A percentile compares a stretch with the other conserved stretches of the same genome.
These are phyloP conservation scores for Ovis aries DNA, from an alignment of 2,113 vertebrate species.

Conservation along the genomic window ARS-UI_Ramb_v3.0 NC_056057.1:29150501-29151000, in stretches of 20 bases:
- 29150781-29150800: background rate
- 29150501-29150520: background rate
- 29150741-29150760: slow-evolving; percentile 28
- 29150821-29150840: background rate
- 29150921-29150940: background rate
- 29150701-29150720: background rate
- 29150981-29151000: background rate
- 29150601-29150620: slow-evolving; percentile 7
- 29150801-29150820: background rate
- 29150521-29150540: background rate
- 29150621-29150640: background rate
- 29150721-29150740: background rate
- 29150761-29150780: background rate
- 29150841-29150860: background rate
- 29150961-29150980: background rate
- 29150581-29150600: background rate
- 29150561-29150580: background rate
- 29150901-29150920: background rate
- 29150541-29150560: background rate
- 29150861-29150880: background rate
- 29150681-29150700: slow-evolving; percentile 20
- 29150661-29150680: background rate
- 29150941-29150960: background rate
- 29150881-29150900: background rate
- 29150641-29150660: slow-evolving; percentile 12